Evolutionary conservation across 2,797 vertebrate species (phyloP).

Genomic region (Melanotaenia trifasciata): DNA sequence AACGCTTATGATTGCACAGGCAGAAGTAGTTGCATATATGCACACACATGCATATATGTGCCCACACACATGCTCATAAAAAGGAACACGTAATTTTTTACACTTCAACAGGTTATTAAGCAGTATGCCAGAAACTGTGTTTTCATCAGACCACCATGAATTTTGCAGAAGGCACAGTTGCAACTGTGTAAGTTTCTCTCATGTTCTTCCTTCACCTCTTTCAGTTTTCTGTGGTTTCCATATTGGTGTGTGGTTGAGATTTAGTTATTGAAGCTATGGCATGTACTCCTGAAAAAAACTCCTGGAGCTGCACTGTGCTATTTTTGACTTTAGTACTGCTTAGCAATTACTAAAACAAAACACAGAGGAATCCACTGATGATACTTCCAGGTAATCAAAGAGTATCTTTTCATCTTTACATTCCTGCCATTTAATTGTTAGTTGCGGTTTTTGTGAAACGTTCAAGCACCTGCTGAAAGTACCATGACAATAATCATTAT

Average conservation of each 20-base stretch:
- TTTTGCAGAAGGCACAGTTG: constrained; percentile 46
- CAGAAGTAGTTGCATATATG: constrained; percentile 41
- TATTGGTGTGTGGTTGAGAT: constrained; percentile 46
- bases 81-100: constrained; percentile 63
- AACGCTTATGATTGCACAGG: constrained; percentile 28
- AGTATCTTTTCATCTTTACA: constrained; percentile 51
- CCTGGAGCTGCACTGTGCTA: constrained; percentile 16
- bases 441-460: constrained; percentile 59
- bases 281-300: constrained; percentile 37
- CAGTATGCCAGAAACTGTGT: constrained; percentile 72
- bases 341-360: constrained; percentile 56
- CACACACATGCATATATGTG: constrained; percentile 39
- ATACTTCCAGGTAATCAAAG: constrained; percentile 60
- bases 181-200: constrained; percentile 46
- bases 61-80: constrained; percentile 71
- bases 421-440: constrained; percentile 52
- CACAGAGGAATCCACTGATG: constrained; percentile 44
- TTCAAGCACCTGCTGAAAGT: constrained; percentile 62
- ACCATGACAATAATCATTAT: constrained; percentile 65
- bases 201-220: constrained; percentile 39
- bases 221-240: constrained; percentile 53
- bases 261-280: constrained; percentile 50
- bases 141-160: constrained; percentile 81
- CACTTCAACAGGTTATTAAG: constrained; percentile 83
- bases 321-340: constrained; percentile 56